phyloP scores from a whole-genome alignment of 1,140 invertebrate species.

The Heliconius eleuchia region DNA sequence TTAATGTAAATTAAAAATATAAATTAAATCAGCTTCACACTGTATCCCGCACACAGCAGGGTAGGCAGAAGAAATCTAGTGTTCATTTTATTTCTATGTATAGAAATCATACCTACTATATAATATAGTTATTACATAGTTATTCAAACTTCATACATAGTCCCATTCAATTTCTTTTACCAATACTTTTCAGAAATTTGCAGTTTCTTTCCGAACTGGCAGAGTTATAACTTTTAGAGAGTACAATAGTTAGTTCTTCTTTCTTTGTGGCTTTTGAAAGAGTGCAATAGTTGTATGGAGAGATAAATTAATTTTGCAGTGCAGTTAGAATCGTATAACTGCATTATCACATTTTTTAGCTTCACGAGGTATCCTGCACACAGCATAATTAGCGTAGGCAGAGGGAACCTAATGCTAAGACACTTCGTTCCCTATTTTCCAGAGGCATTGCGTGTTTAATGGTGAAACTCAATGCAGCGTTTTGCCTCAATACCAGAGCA shows the following conservation, averaged over 20 bases:
- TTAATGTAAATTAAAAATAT: no score
- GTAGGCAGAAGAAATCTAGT: no score
- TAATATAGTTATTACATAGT: not conserved
- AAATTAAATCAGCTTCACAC: no score
- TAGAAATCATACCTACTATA: not conserved
- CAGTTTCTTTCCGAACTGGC: slow-evolving; percentile 7
- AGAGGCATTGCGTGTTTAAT: no score
- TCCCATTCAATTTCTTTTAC: not conserved
- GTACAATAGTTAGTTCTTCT: slow-evolving; percentile 2
- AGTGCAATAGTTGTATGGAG: not conserved
- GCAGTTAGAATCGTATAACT: not conserved
- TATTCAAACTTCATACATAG: slow-evolving; percentile 11
- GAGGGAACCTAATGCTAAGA: not conserved
- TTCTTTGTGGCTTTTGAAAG: not conserved
- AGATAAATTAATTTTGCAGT: not conserved
- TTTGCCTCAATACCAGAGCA: no score
- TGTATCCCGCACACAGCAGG: no score
- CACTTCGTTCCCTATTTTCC: not conserved
- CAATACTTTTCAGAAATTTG: not conserved
- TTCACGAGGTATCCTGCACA: no score
- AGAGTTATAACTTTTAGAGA: not conserved
- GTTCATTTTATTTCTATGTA: no score
- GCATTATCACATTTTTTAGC: no score
- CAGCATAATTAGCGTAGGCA: not conserved
- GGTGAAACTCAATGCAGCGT: no score